A percentile compares a stretch with the other conserved stretches of the same genome.
Evolutionary conservation across 2,888 invertebrate genomes (phyloP).

Genomic region (Dolichomitus sp.): DNA sequence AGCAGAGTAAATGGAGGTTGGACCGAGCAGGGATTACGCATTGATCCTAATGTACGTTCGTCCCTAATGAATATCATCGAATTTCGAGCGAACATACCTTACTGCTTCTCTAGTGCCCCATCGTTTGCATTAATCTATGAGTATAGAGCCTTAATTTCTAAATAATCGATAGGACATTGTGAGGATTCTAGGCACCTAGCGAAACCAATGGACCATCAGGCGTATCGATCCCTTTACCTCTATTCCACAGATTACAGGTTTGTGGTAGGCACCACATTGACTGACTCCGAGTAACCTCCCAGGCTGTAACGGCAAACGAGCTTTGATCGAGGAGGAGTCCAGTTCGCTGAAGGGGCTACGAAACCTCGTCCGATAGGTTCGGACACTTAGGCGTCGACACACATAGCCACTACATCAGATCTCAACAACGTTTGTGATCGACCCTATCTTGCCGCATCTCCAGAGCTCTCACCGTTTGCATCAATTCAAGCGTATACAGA

Average conservation of each 20-base stretch:
- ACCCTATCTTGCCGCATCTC: background rate
- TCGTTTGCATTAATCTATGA: constrained; percentile 1
- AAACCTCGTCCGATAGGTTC: background rate
- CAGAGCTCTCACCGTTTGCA: background rate
- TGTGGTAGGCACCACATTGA: background rate
- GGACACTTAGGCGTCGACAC: constrained; percentile 7
- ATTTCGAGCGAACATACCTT: constrained; percentile 26
- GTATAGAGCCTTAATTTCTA: constrained; percentile 27
- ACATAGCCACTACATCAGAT: constrained; percentile 8
- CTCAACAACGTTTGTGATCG: constrained; percentile 16
- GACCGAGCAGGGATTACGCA: constrained; percentile 66
- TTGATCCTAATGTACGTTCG: constrained; percentile 63
- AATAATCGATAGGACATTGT: constrained; percentile 13
- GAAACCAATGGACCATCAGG: constrained; percentile 16
- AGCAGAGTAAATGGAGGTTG: constrained; percentile 58
- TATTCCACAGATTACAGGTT: background rate
- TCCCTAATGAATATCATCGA: constrained; percentile 64
- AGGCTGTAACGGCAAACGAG: constrained; percentile 14
- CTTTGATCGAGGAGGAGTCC: background rate
- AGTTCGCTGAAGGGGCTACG: background rate
- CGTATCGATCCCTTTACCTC: constrained; percentile 3
- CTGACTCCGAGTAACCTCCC: constrained; percentile 10
- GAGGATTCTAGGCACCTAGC: constrained; percentile 4
- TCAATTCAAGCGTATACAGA: constrained; percentile 10
- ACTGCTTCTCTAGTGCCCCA: background rate